phyloP scores from a whole-genome alignment of 2,113 vertebrate genomes.

The Pelusios castaneus region DNA sequence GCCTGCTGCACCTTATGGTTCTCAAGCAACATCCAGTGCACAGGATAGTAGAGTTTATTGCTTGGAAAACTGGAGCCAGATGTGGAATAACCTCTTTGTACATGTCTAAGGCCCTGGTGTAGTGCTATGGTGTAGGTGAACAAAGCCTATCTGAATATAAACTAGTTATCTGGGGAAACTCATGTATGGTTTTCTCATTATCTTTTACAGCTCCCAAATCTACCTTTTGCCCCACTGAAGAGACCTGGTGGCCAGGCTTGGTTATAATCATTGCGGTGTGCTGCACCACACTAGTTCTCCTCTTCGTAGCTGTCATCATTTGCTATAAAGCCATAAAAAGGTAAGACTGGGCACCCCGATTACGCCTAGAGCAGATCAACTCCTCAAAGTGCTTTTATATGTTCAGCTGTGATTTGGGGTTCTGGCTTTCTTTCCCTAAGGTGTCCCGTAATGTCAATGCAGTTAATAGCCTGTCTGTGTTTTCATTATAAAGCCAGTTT shows the following conservation, averaged over 20 bases:
- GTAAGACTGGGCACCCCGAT: slow-evolving; percentile 74
- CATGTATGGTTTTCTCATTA: slow-evolving; percentile 47
- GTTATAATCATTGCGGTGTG: slow-evolving; percentile 88
- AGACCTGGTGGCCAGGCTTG: slow-evolving; percentile 93
- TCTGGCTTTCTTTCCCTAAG: neutral
- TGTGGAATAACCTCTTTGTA: neutral
- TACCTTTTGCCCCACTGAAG: slow-evolving; percentile 82
- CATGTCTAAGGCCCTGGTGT: neutral
- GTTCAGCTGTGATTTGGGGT: neutral
- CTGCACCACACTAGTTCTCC: slow-evolving; percentile 87
- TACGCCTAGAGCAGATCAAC: neutral
- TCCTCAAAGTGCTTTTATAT: neutral
- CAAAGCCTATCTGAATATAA: neutral
- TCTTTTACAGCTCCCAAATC: slow-evolving; percentile 81
- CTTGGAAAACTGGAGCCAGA: neutral
- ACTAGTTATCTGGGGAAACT: neutral
- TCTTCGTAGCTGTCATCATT: slow-evolving; percentile 93
- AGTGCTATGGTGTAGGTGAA: neutral
- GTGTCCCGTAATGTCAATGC: neutral
- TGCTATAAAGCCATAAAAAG: slow-evolving; percentile 99
- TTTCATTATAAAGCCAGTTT: neutral
- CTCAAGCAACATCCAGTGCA: neutral
- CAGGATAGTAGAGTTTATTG: neutral
- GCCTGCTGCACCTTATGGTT: neutral
- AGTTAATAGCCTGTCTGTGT: neutral